Base-by-base conservation (phyloP, 2,797 vertebrate species). In the Coregonus suidteri region DNA sequence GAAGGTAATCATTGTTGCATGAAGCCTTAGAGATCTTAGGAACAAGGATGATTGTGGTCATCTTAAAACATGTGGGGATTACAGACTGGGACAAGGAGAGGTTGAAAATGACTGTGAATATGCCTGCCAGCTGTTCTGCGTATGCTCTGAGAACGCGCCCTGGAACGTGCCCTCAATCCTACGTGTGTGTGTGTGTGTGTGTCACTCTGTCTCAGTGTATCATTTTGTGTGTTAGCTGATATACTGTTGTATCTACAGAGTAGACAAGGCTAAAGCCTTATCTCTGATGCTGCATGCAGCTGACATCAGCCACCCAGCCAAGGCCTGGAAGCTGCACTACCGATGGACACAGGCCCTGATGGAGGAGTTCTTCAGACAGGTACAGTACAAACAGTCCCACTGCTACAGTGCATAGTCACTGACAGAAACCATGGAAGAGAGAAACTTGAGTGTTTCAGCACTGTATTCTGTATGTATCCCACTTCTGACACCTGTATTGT, bases 281-380 rank as follows among this genome's bases (percentile, higher is more conserved):
- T 98, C 98, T 82, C 91, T 99, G 92, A 97, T 99, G 93, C 97
- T 99, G 84, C 98, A 99, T 2, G 97, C 98, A 5, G 98, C 98
- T 47, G 98, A 99, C 88, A 99, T 99, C 91, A 99, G 98, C 84
- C 98, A 99, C 88, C 98, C 98, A 1, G 96, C 98, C 85, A 99
- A 99, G 91, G 88, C 93, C 86, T 99, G 98, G 98, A 93, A 95
- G 0, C 94, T 98, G 82, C 98, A 99, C 90, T 93, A 97, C 88
- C 95, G 96, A 78, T 99, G 98, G 98, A 99, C 98, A 9, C 96
- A 96, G 90, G 96, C 96, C 75, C 93, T 99, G 77, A 99, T 99
- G 98, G 98, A 99, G 90, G 98, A 99, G 92, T 99, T 99, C 89
- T 99, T 99, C 86, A 94, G 95, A 95, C 98, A 99, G 97, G 98